Evolutionary conservation across 2,113 vertebrate genomes (phyloP).

Genomic region (Aramus guarauna): DNA sequence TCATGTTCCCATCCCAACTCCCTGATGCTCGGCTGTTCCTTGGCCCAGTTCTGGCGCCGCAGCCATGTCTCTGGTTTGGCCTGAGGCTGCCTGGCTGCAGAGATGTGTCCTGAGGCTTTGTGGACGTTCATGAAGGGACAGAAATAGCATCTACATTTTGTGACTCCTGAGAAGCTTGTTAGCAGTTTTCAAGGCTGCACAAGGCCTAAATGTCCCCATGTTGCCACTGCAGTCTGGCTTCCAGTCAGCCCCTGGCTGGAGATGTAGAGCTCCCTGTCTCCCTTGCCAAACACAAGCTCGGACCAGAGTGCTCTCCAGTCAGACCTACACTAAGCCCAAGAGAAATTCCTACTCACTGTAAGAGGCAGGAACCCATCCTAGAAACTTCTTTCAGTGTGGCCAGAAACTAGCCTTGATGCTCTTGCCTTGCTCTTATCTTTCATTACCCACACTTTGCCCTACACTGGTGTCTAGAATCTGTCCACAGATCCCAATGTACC

Average conservation of each 20-base stretch:
- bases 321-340: neutral
- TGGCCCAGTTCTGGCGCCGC: neutral
- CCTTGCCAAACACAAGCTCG: neutral
- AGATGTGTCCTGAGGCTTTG: neutral
- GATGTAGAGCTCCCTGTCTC: neutral
- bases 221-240: neutral
- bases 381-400: neutral
- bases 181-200: neutral
- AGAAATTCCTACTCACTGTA: neutral
- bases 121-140: neutral
- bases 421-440: neutral
- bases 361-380: neutral
- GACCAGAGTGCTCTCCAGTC: neutral
- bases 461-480: neutral
- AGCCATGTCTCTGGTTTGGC: neutral
- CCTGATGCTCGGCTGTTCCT: neutral
- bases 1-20: neutral
- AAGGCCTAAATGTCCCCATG: neutral
- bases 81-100: neutral
- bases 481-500: neutral
- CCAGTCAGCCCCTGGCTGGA: neutral
- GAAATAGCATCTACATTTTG: neutral
- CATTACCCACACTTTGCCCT: accelerated
- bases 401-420: neutral
- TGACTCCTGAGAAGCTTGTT: neutral